A percentile compares a stretch with the other conserved stretches of the same genome.
phyloP scores from a whole-genome alignment of 2,888 invertebrate species.

The Ypsolopha sequella region DNA sequence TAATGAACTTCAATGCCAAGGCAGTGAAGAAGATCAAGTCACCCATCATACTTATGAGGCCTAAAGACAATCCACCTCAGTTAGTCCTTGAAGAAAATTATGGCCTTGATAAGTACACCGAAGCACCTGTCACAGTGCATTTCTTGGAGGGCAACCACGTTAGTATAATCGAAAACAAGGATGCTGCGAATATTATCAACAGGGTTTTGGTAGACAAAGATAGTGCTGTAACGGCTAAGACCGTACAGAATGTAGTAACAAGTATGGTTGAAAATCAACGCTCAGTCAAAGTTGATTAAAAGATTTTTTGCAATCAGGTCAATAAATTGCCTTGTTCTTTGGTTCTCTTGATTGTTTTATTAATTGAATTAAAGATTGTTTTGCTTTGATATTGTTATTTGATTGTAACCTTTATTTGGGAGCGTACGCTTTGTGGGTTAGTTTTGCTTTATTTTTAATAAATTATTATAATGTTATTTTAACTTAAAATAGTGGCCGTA shows the following conservation, averaged over 20 bases:
- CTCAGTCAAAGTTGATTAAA: conserved; percentile 20
- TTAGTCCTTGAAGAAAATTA: conserved; percentile 74
- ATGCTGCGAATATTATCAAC: conserved; percentile 74
- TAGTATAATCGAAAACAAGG: conserved; percentile 76
- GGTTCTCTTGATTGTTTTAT: neutral
- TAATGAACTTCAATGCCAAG: conserved; percentile 55
- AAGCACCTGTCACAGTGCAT: conserved; percentile 68
- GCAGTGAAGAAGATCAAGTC: conserved; percentile 64
- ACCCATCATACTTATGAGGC: conserved; percentile 73
- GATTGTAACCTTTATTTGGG: neutral
- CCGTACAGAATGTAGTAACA: conserved; percentile 35
- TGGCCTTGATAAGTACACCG: conserved; percentile 71
- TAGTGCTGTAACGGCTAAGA: conserved; percentile 27
- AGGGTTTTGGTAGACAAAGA: conserved; percentile 37
- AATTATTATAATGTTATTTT: conserved; percentile 8
- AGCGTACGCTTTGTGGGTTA: neutral
- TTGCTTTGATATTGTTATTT: neutral
- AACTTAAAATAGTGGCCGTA: conserved; percentile 25
- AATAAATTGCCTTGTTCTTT: neutral
- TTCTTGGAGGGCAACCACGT: conserved; percentile 80
- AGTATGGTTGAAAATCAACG: conserved; percentile 47
- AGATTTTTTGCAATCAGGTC: neutral
- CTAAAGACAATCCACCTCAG: conserved; percentile 67
- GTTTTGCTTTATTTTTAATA: neutral
- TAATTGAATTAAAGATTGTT: neutral